These are phyloP conservation scores for Drosophila putrida DNA, from an alignment of 2,888 invertebrate genomes.

Conservation along the genomic window DNA sequence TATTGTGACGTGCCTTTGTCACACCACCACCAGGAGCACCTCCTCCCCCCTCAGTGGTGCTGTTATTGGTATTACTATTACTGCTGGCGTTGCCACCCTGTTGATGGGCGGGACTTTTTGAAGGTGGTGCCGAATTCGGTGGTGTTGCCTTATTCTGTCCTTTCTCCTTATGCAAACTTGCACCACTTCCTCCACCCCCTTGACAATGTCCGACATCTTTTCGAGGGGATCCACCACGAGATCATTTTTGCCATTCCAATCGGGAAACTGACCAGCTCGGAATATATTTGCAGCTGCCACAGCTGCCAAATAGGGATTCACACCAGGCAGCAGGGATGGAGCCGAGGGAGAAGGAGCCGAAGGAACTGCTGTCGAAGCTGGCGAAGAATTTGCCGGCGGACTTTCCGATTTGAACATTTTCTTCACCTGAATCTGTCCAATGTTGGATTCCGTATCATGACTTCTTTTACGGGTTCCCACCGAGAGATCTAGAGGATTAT, in stretches of 20 bases:
- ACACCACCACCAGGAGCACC: conserved; percentile 78
- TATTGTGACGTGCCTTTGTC: conserved; percentile 91
- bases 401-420: conserved; percentile 82
- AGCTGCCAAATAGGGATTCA: conserved; percentile 93
- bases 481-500: conserved; percentile 92
- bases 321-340: conserved; percentile 91
- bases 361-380: conserved; percentile 85
- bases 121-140: conserved; percentile 42
- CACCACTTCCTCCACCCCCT: conserved; percentile 86
- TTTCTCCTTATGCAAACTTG: conserved; percentile 60
- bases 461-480: conserved; percentile 91
- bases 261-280: conserved; percentile 89
- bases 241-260: conserved; percentile 91
- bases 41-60: conserved; percentile 1
- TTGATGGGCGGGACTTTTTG: conserved; percentile 65
- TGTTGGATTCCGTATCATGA: conserved; percentile 42
- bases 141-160: conserved; percentile 73
- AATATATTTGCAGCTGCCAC: conserved; percentile 92
- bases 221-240: conserved; percentile 93
- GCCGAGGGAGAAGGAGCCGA: conserved; percentile 87
- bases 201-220: conserved; percentile 96
- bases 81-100: conserved; percentile 59
- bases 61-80: background rate
- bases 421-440: conserved; percentile 86
- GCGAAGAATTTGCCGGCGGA: conserved; percentile 86